Conservation (phyloP, 2,797 vertebrate genomes). For the Sarcoramphus papa region DNA sequence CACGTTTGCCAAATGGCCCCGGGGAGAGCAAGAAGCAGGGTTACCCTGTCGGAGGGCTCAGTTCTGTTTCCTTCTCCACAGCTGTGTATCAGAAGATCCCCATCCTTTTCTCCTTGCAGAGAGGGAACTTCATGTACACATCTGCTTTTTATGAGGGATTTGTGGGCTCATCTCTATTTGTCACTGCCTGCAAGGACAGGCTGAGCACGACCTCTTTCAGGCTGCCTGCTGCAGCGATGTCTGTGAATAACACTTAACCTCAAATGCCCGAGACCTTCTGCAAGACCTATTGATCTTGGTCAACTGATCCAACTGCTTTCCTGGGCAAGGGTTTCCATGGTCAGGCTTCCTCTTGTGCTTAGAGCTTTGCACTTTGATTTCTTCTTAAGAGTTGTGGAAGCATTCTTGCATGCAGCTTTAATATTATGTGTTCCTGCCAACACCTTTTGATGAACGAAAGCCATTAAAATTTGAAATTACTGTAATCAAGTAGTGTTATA, state of each 20-base stretch:
- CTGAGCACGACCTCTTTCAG: not conserved
- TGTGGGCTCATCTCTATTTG: not conserved
- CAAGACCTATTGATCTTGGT: not conserved
- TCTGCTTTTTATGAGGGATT: not conserved
- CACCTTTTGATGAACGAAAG: slow-evolving; percentile 44
- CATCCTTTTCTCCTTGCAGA: not conserved
- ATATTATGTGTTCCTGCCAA: not conserved
- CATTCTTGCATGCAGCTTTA: not conserved
- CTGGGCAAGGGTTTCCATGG: not conserved
- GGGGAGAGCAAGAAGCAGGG: not conserved
- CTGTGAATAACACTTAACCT: not conserved
- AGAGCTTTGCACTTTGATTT: not conserved
- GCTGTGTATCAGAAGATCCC: not conserved
- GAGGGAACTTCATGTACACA: not conserved
- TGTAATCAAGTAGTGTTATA: slow-evolving; percentile 35
- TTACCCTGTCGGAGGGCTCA: not conserved
- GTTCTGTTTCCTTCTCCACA: not conserved
- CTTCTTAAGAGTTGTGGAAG: not conserved
- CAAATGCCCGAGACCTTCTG: not conserved
- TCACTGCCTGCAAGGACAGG: not conserved
- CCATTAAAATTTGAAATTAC: slow-evolving; percentile 32
- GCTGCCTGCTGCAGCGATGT: not conserved
- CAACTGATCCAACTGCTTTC: not conserved
- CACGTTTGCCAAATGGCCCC: not conserved
- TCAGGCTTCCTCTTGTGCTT: not conserved